Conservation (phyloP, 2,888 invertebrate genomes). For the Lasioglossum leucozonium region DNA sequence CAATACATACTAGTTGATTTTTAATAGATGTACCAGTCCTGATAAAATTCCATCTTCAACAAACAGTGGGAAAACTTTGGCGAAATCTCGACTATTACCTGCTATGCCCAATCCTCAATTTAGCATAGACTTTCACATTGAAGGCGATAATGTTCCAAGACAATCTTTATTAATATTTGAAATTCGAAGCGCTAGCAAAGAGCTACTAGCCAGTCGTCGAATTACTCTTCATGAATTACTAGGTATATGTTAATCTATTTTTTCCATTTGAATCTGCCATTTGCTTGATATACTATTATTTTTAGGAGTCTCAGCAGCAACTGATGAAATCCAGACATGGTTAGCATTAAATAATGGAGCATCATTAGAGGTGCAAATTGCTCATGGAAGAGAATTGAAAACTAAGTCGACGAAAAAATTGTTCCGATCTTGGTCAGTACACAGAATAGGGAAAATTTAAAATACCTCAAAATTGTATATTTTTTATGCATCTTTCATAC, state of each 20-base stretch:
- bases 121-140: constrained; percentile 85
- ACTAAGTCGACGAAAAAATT: constrained; percentile 80
- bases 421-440: constrained; percentile 84
- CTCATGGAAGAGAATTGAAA: constrained; percentile 82
- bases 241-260: constrained; percentile 75
- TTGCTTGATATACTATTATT: constrained; percentile 1
- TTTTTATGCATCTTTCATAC: constrained; percentile 14
- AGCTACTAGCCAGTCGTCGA: constrained; percentile 84
- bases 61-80: constrained; percentile 83
- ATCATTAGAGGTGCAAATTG: constrained; percentile 82
- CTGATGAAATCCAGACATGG: constrained; percentile 83
- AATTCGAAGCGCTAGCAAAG: constrained; percentile 84
- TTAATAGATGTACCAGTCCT: constrained; percentile 77
- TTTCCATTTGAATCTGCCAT: neutral
- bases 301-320: constrained; percentile 78
- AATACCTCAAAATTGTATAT: constrained; percentile 39
- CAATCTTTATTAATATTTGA: constrained; percentile 85
- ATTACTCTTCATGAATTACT: constrained; percentile 84
- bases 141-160: constrained; percentile 82
- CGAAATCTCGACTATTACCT: constrained; percentile 84
- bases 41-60: constrained; percentile 75
- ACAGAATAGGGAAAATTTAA: constrained; percentile 83
- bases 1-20: constrained; percentile 27
- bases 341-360: constrained; percentile 83
- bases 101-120: constrained; percentile 84